Evolutionary conservation across 2,113 vertebrate species (phyloP), one percentile per base, ranked within the genome.

Genomic region (Pomatostomus ruficeps): DNA sequence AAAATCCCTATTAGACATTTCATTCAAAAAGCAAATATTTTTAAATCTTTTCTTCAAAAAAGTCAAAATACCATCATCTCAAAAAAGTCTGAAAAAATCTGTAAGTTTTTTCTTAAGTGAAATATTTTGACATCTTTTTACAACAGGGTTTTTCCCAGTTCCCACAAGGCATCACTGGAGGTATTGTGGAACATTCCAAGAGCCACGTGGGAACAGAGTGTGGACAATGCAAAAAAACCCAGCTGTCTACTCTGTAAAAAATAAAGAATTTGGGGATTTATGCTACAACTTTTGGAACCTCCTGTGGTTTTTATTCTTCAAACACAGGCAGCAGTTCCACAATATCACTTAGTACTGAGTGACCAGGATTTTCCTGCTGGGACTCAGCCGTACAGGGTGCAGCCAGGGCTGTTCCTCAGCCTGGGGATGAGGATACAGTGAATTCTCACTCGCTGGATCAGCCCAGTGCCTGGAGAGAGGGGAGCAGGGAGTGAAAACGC

Each of bases 121-220:
- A 84, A 62, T 77, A 91, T 84, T 80, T 88, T 80, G 22, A 24
- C 48, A 42, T 42, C 31, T 73, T 75, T 68, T 88, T 54, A 33
- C 31, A 52, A 6, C 3, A 38, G 71, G 36, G 3, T 76, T 83
- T 85, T 79, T 33, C 31, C 11, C 22, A 20, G 23, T 26, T 54
- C 59, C 42, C 24, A 13, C 1, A 1, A 29, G 9, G 5, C 29
- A 10, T 23, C 3, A 0, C 16, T 54, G 49, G 43, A 65, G 26
- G 8, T 7, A 28, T 16, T n/a, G 38, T 45, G 52, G 38, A 36
- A 66, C 33, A 25, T 70, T 68, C 58, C 54, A 83, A 40, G 29
- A 76, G 40, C 45, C 40, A 7, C 2, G 22, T 48, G 58, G 71
- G 75, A 90, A 28, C 29, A 20, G 4, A 46, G 12, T 7, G 14